phyloP scores from a whole-genome alignment of 2,113 vertebrate species.

The Sphyrna mokarran region DNA sequence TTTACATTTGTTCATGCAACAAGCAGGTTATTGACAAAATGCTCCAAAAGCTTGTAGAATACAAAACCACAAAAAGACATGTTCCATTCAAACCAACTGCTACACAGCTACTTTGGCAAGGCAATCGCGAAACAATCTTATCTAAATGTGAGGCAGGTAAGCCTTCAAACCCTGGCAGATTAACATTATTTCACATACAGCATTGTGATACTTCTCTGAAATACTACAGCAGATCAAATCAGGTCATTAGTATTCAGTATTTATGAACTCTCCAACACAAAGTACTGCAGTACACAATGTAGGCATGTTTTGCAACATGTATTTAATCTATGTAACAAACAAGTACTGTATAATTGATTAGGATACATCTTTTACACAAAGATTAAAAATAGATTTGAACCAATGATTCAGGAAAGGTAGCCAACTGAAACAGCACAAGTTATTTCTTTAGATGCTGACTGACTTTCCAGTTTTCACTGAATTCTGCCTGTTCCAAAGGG shows the following conservation, averaged over 20 bases:
- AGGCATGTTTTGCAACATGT: not conserved
- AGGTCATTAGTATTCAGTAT: not conserved
- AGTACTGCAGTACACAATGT: not conserved
- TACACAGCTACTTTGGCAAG: not conserved
- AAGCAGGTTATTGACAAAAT: not conserved
- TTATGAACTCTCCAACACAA: not conserved
- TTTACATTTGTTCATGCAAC: not conserved
- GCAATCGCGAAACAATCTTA: not conserved
- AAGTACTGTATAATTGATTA: not conserved
- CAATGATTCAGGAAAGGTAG: not conserved
- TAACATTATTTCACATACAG: not conserved
- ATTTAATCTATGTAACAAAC: not conserved
- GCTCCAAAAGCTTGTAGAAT: not conserved
- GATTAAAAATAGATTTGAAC: not conserved
- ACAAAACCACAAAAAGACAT: too few species aligned
- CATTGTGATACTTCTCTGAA: not conserved
- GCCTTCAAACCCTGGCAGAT: not conserved
- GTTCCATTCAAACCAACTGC: not conserved
- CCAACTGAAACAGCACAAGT: not conserved
- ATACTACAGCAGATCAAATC: not conserved
- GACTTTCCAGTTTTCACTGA: not conserved
- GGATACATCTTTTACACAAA: not conserved
- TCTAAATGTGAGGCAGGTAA: not conserved
- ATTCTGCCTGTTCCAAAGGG: not conserved
- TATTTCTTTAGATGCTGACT: not conserved